Percentiles rank a stretch among this genome's conserved stretches.
phyloP scores from a whole-genome alignment of 2,888 invertebrate species.

The Tridacna gigas region DNA sequence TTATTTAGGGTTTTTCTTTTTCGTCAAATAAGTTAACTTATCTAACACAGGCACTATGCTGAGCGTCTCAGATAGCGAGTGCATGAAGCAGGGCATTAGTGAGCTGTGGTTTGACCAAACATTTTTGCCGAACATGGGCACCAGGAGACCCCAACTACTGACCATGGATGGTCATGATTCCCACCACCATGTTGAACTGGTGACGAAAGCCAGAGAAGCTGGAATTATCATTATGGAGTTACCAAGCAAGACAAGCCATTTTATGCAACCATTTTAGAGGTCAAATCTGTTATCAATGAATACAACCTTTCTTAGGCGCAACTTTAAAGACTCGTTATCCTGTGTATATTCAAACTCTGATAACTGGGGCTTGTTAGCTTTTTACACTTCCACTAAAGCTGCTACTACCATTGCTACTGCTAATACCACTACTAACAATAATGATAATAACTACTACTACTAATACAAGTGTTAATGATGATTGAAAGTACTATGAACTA shows the following conservation, averaged over 20 bases:
- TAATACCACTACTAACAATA: too few species aligned
- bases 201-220: constrained; percentile 27
- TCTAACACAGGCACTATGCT: constrained; percentile 32
- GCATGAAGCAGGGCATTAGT: constrained; percentile 39
- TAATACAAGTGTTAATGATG: too few species aligned
- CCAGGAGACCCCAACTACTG: constrained; percentile 27
- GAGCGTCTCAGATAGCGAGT: constrained; percentile 36
- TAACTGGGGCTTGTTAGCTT: too few species aligned
- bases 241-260: constrained; percentile 37
- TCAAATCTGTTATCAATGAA: background rate
- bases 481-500: too few species aligned
- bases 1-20: background rate
- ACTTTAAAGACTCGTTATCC: too few species aligned
- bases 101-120: constrained; percentile 38
- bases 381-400: too few species aligned
- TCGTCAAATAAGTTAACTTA: too few species aligned
- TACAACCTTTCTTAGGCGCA: too few species aligned
- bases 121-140: constrained; percentile 38
- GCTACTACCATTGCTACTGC: too few species aligned
- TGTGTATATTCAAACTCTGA: too few species aligned
- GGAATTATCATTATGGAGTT: constrained; percentile 37
- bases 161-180: constrained; percentile 26
- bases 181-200: constrained; percentile 40
- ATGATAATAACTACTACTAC: too few species aligned
- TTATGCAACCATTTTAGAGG: constrained; percentile 39